Conservation (phyloP, 2,113 vertebrate species). For the Amazona guildingii region DNA sequence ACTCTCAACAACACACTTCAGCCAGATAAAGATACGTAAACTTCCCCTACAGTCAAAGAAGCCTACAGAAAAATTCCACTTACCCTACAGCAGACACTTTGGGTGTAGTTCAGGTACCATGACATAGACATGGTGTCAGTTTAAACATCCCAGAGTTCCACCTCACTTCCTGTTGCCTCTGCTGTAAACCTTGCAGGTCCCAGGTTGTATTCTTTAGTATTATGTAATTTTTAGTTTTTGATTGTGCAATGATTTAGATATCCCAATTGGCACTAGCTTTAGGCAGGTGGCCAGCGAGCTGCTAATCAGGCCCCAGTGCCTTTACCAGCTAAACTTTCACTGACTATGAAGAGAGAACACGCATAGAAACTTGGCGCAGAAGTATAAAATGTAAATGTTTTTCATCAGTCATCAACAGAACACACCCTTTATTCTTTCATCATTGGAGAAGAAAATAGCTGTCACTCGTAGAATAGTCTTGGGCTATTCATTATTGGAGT, state of each 20-base stretch:
- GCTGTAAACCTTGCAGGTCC: neutral
- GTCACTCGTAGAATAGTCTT: neutral
- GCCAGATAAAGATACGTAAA: neutral
- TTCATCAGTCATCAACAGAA: neutral
- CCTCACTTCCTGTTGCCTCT: neutral
- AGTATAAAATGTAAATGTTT: neutral
- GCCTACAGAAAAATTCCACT: neutral
- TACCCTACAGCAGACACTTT: neutral
- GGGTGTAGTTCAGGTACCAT: neutral
- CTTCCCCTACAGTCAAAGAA: neutral
- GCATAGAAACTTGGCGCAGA: neutral
- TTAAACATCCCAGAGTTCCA: neutral
- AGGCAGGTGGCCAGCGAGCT: neutral
- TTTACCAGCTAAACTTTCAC: neutral
- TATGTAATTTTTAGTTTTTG: neutral
- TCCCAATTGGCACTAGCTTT: neutral
- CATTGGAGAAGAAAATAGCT: neutral
- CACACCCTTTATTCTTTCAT: neutral
- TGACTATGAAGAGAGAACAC: fast-evolving
- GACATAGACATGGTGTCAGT: neutral
- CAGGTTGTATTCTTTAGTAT: neutral
- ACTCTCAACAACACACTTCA: neutral
- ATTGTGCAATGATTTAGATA: neutral
- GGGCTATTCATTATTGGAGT: neutral
- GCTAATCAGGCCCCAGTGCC: neutral